These are phyloP conservation scores for Callipepla squamata DNA, from an alignment of 2,113 vertebrate species.

Conservation along the genomic window DNA sequence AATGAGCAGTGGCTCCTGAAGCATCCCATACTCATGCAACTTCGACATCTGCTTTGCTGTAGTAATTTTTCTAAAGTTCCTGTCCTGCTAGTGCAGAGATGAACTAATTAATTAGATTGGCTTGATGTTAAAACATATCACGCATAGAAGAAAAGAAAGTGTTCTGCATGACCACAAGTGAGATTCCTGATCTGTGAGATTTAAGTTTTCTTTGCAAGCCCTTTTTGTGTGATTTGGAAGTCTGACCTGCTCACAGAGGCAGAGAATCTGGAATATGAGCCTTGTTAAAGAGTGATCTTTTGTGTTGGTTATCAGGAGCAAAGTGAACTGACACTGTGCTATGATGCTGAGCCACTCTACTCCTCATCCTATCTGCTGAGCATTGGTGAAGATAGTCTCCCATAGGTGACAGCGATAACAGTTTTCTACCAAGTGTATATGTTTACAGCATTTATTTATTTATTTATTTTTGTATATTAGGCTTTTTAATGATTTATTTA, in stretches of 20 bases:
- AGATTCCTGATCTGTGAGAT: background rate
- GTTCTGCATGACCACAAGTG: rapidly evolving
- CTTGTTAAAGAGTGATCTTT: background rate
- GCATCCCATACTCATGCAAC: background rate
- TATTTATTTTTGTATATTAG: background rate
- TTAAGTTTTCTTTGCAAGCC: background rate
- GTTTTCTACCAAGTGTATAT: background rate
- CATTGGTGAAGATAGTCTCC: background rate
- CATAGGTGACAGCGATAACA: rapidly evolving
- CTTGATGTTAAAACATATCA: rapidly evolving
- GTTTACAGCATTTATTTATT: background rate
- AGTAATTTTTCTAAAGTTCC: background rate
- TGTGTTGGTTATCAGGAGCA: background rate
- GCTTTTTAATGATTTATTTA: background rate
- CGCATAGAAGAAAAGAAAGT: rapidly evolving
- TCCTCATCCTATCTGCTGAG: background rate
- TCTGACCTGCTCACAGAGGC: background rate
- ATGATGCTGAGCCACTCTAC: background rate
- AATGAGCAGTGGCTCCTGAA: background rate
- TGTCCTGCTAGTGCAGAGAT: background rate
- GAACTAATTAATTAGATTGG: background rate
- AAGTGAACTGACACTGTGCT: background rate
- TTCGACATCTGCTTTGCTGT: background rate
- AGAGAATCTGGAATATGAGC: background rate
- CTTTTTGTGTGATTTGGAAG: background rate